A percentile compares a stretch with the other conserved stretches of the same genome.
phyloP scores from a whole-genome alignment of 2,888 invertebrate genomes.

The Tetheella fluctuosa region DNA sequence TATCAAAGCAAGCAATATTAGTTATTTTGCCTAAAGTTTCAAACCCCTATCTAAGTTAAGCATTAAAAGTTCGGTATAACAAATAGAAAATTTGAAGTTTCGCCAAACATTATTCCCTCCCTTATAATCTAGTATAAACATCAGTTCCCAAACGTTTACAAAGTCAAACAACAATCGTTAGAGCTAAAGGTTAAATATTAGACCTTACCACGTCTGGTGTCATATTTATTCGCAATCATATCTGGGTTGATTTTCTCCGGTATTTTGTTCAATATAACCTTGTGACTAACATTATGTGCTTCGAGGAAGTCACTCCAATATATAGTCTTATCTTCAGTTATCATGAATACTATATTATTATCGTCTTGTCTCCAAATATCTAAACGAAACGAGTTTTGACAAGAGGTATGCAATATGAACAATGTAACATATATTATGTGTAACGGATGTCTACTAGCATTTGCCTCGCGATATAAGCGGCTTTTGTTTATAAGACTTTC shows the following conservation, averaged over 20 bases:
- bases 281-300: conserved; percentile 23
- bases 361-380: conserved; percentile 20
- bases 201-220: conserved; percentile 16
- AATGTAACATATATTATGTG: no score
- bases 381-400: conserved; percentile 18
- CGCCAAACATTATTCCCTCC: background rate
- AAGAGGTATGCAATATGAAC: no score
- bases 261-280: conserved; percentile 19
- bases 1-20: background rate
- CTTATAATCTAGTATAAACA: background rate
- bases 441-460: no score
- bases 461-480: no score
- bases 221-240: conserved; percentile 16
- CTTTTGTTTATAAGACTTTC: no score
- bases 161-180: conserved; percentile 6
- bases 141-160: background rate
- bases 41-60: background rate
- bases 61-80: background rate
- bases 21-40: background rate
- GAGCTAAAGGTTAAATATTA: background rate
- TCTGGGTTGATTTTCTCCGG: conserved; percentile 21
- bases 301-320: conserved; percentile 19
- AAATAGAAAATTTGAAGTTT: background rate
- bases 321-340: conserved; percentile 20
- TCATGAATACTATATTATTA: conserved; percentile 20